Conservation (phyloP, 2,113 vertebrate genomes). For the Engraulis encrasicolus region DNA sequence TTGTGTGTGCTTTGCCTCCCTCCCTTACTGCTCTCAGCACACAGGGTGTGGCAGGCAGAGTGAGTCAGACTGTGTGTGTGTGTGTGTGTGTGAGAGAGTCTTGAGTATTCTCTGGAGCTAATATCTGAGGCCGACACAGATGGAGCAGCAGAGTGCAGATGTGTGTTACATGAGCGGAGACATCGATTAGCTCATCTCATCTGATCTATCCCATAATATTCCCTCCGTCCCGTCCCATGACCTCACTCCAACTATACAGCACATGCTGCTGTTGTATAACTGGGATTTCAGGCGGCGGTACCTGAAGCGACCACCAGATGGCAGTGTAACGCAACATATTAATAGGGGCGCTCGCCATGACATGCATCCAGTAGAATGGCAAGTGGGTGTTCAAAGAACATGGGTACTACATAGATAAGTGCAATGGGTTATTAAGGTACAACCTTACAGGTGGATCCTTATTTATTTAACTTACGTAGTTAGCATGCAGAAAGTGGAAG, state of each 20-base stretch:
- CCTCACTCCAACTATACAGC: too few species aligned
- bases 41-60: slow-evolving; percentile 4
- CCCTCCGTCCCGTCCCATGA: slow-evolving; percentile 59
- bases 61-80: background rate
- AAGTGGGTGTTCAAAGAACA: too few species aligned
- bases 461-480: too few species aligned
- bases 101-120: background rate
- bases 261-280: slow-evolving; percentile 21
- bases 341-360: too few species aligned
- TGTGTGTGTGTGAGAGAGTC: background rate
- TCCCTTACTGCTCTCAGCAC: background rate
- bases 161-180: slow-evolving; percentile 55
- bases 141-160: background rate
- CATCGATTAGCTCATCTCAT: slow-evolving; percentile 66
- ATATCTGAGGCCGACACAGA: background rate
- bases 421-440: too few species aligned
- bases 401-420: too few species aligned
- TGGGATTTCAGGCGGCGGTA: background rate
- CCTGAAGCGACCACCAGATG: slow-evolving; percentile 66
- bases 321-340: slow-evolving; percentile 55
- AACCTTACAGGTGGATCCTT: too few species aligned
- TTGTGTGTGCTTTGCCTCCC: background rate
- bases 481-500: too few species aligned
- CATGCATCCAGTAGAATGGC: background rate
- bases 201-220: too few species aligned